Conservation (phyloP, 2,888 invertebrate genomes). For the Acanthosepion pharaonis region DNA sequence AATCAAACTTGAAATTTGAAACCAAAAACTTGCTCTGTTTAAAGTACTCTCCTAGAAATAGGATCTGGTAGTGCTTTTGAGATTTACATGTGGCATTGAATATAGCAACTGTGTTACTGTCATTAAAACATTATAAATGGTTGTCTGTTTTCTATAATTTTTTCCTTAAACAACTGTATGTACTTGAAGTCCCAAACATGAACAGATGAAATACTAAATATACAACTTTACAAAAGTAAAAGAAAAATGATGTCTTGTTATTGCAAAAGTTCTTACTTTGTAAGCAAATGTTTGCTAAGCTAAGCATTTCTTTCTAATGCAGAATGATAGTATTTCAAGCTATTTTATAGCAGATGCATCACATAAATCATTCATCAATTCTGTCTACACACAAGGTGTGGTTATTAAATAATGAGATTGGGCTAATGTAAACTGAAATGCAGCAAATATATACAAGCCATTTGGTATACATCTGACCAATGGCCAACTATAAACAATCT, state of each 20-base stretch:
- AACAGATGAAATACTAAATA: neutral
- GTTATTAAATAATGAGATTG: too few species aligned
- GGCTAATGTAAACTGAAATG: too few species aligned
- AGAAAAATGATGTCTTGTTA: neutral
- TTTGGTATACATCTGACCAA: too few species aligned
- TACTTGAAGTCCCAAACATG: too few species aligned
- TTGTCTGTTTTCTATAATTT: too few species aligned
- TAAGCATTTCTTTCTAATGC: neutral
- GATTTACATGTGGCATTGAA: neutral
- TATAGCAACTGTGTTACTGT: neutral
- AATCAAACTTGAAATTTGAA: neutral
- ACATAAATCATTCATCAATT: neutral
- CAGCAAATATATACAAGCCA: too few species aligned
- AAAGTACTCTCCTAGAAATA: neutral
- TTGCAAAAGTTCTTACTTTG: neutral
- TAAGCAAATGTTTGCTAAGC: neutral
- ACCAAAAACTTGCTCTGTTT: neutral
- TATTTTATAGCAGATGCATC: neutral
- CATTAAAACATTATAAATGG: neutral
- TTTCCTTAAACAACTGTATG: neutral
- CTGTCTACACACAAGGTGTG: too few species aligned
- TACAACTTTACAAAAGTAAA: neutral
- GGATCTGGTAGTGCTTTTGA: neutral
- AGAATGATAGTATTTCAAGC: neutral
- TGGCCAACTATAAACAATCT: too few species aligned